Base-by-base conservation (phyloP, 2,113 vertebrate genomes). In the Petromus typicus region DNA sequence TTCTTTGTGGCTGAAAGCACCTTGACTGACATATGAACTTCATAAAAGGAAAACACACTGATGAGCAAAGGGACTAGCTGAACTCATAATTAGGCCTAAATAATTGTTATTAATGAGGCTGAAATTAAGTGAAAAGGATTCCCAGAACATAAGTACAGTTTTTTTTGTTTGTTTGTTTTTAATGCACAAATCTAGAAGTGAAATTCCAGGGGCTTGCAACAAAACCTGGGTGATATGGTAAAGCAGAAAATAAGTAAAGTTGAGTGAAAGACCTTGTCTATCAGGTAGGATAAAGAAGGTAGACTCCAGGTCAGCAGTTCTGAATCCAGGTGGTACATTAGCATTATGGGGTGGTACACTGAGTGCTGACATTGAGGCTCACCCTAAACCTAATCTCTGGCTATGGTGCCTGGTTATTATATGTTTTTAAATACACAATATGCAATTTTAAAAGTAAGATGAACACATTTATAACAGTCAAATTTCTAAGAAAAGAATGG, bases 41-140 rank as follows among this genome's bases (percentile, higher is more conserved):
- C 34, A 22, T 2, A 45, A 78, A 87, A 90, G 16, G 25, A 78
- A 27, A 90, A 57, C 43, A 51, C 25, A 30, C 27, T 1, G 71
- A 82, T 81, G 71, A 95, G 43, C 43, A 57, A 43, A 82, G 73
- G 89, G 81, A 81, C 79, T 40, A 88, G 71, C 20, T 63, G 40
- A 92, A 75, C 40, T 92, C 76, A 78, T 90, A 84, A 88, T 92
- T 86, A 95, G 90, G 51, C n/a, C 61, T 88, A 92, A 93, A 37
- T 93, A 82, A 95, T 90, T 96, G 76, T 79, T 95, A 82, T 95
- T 95, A 96, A 92, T 90, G 87, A 96, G 78, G 56, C 40, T 86
- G 57, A 96, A 89, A 92, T 96, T 88, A 95, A 96, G 43, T 79
- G 66, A n/a, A 90, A 96, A 95, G 64, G 48, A 86, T 88, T 97